phyloP scores from a whole-genome alignment of 1,140 invertebrate species.

The Marisa cornuarietis region DNA sequence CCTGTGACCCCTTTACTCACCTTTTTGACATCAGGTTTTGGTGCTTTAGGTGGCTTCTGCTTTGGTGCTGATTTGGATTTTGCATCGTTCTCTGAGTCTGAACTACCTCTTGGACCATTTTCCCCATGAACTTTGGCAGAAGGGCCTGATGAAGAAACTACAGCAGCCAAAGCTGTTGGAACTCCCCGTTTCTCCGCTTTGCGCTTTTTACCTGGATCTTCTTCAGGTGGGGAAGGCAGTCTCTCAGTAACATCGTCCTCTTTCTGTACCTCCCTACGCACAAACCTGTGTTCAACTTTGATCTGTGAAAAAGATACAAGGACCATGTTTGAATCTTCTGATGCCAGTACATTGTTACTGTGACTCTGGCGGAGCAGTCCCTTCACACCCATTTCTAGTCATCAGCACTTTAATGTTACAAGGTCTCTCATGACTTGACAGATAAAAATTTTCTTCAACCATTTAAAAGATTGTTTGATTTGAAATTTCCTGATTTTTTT shows the following conservation, averaged over 20 bases:
- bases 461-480: no score
- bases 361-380: background rate
- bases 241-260: background rate
- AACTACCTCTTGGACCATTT: constrained; percentile 10
- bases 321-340: background rate
- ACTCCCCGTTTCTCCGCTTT: background rate
- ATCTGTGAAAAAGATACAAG: constrained; percentile 14
- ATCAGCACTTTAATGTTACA: background rate
- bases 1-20: background rate
- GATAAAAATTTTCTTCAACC: background rate
- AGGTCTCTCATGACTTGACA: background rate
- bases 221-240: background rate
- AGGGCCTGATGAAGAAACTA: background rate
- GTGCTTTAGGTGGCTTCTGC: constrained; percentile 21
- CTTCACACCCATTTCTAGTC: background rate
- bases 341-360: background rate
- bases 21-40: constrained; percentile 29
- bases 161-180: constrained; percentile 11
- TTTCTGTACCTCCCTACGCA: background rate
- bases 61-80: constrained; percentile 2
- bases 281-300: constrained; percentile 17
- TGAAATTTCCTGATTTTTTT: no score
- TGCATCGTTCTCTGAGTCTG: constrained; percentile 13
- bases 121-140: background rate
- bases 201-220: background rate